Evolutionary conservation across 2,797 vertebrate species (phyloP), one percentile per base, ranked within the genome.

Genomic region (Microctenopoma stevenorrisi): DNA sequence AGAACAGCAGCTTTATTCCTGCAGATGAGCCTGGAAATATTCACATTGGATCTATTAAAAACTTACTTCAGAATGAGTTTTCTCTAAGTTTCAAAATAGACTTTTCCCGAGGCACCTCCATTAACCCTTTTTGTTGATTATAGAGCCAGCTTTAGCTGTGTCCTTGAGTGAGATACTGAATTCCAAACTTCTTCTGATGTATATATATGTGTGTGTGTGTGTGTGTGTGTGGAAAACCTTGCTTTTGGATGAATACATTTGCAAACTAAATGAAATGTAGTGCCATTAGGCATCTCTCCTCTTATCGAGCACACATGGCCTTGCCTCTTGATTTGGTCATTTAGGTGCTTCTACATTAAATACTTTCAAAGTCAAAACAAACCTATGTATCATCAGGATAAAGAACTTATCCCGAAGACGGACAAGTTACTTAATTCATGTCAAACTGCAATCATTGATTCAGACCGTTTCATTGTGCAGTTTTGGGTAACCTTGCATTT

Each of bases 191-290:
- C 30, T 61, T n/a, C 22, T 53, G 46, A 6, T 52, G 48, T 75
- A 48, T 61, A 51, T 43, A 44, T 49, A 3, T 35, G 30, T 54
- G 62, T 10, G 26, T 30, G 28, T 30, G 28, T 30, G 28, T 30
- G 28, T 30, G 28, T 30, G 28, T 30, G 28, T 30, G 28, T 30
- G 28, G 15, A 7, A 47, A 22, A 55, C 30, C 58, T 22, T 48
- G 16, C 56, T 74, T 35, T 67, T 69, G 68, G 60, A 79, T 64
- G 55, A 73, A 54, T 73, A 53, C 16, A 10, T 79, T 61, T 87
- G 85, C 79, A 83, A 83, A 4, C 71, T 64, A 42, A 78, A 86
- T 86, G 72, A 87, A 76, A 62, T 82, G 72, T 79, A 6, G 83
- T 4, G 57, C 66, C 79, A 84, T 86, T 84, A 84, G 74, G 64